Evolutionary conservation across 2,113 vertebrate species (phyloP).

Genomic region (Paradisaea rubra): DNA sequence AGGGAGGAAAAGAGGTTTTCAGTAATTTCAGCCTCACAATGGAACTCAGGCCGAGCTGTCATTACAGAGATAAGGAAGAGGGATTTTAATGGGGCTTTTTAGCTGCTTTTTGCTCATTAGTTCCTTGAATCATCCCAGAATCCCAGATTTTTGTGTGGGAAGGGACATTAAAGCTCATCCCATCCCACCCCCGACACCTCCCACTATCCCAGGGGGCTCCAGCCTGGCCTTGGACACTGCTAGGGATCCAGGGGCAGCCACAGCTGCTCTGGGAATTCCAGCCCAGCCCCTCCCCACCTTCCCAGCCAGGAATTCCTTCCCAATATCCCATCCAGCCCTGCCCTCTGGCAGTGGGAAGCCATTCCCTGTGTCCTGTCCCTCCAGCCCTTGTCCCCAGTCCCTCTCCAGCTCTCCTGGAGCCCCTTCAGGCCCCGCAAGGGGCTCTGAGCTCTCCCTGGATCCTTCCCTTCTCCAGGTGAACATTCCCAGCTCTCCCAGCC

Average conservation of each 20-base stretch:
- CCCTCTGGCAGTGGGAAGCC: no score
- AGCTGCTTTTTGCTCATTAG: neutral
- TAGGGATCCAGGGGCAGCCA: no score
- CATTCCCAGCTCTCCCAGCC: neutral
- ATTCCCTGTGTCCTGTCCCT: neutral
- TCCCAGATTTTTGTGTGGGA: neutral
- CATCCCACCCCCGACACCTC: accelerated
- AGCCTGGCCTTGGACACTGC: neutral
- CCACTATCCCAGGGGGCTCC: accelerated
- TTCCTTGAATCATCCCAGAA: neutral
- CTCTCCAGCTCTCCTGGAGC: neutral
- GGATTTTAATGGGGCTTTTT: neutral
- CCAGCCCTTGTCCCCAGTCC: neutral
- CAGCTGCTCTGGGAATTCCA: no score
- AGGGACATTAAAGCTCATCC: neutral
- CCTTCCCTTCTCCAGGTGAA: neutral
- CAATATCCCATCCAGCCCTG: no score
- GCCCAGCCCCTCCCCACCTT: no score
- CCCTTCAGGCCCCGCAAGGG: neutral
- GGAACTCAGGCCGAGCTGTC: neutral
- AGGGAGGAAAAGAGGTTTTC: neutral
- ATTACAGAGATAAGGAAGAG: neutral
- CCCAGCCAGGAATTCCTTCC: no score
- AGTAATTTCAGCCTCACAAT: neutral
- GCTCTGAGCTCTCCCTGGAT: neutral